Base-by-base conservation (phyloP, 2,888 invertebrate genomes). In the Fragum sueziense region DNA sequence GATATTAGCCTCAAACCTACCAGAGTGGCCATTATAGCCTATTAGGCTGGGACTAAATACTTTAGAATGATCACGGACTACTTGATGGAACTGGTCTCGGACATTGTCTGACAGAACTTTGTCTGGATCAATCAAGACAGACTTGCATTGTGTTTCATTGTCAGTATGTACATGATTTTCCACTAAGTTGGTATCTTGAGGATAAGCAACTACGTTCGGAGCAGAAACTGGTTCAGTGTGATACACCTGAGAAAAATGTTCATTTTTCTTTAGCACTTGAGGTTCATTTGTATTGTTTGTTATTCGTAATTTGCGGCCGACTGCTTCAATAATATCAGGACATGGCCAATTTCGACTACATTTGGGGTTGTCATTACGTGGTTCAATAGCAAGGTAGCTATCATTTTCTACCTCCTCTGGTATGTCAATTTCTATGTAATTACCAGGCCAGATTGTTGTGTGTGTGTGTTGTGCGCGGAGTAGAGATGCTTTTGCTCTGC, bases 1-100 rank as follows among this genome's bases (percentile, higher is more conserved):
- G 9, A 85, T 77, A 14, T 59, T 34, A 27, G 82, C 77, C 57
- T 87, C 25, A 52, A 85, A 85, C 2, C 69, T 76, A 1, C 86
- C 84, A 29, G 65, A 34, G 2, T 80, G 70, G 4, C 84, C 82
- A 70, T 86, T 87, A 47, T 86, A 88, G 4, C 84, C 84, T 27
- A 47, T 70, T 41, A 76, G 69, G 14, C 70, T 47, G 2, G 80
- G 74, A 47, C 82, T 70, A 71, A 87, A 87, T 1, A 85, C 80
- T 25, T 78, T 52, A 37, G 20, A 17, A 52, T 52, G 22, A 11
- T 52, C n/a, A 22, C 20, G 52, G 7, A 52, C 20, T 22, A 20
- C 7, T n/a, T 20, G 20, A 22, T 7, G 22, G 52, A 52, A 52
- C 6, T 17, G n/a, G 6, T 59, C 6, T 29, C 20, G 25, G 20